Evolutionary conservation across 2,113 vertebrate genomes (phyloP).

Genomic region (Caranx melampygus): DNA sequence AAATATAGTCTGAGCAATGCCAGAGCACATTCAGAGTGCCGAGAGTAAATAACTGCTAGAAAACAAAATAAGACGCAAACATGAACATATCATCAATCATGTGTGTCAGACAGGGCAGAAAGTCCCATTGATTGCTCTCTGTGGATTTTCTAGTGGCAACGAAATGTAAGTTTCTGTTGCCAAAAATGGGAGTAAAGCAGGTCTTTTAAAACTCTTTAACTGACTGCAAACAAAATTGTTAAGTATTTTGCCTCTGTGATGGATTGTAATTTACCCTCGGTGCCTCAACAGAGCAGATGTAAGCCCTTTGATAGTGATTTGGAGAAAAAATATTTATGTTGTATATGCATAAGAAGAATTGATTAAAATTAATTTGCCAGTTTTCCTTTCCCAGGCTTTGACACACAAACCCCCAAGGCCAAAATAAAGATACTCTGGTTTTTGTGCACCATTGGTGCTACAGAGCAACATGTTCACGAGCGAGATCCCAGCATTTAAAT

Average conservation of each 20-base stretch:
- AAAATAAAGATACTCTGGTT: background rate
- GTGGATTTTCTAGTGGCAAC: background rate
- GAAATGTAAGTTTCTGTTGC: background rate
- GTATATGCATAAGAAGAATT: too few relatives aligned
- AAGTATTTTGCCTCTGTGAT: background rate
- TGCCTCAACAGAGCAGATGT: background rate
- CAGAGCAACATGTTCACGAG: too few relatives aligned
- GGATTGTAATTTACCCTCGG: background rate
- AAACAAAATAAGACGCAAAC: background rate
- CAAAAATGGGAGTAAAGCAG: background rate
- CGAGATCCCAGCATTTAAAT: background rate
- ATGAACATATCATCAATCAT: background rate
- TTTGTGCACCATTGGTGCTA: background rate
- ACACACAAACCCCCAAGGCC: too few relatives aligned
- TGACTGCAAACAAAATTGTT: background rate
- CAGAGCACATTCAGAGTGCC: background rate
- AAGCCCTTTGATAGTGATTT: background rate
- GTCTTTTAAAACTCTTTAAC: background rate
- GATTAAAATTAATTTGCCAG: too few relatives aligned
- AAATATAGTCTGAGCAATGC: background rate
- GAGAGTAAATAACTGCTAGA: background rate
- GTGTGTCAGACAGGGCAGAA: background rate
- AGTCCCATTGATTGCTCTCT: background rate
- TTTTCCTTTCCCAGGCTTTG: too few relatives aligned
- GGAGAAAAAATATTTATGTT: too few relatives aligned